These are phyloP conservation scores for Liparis tanakae DNA, from an alignment of 2,797 vertebrate genomes.

Conservation along the genomic window DNA sequence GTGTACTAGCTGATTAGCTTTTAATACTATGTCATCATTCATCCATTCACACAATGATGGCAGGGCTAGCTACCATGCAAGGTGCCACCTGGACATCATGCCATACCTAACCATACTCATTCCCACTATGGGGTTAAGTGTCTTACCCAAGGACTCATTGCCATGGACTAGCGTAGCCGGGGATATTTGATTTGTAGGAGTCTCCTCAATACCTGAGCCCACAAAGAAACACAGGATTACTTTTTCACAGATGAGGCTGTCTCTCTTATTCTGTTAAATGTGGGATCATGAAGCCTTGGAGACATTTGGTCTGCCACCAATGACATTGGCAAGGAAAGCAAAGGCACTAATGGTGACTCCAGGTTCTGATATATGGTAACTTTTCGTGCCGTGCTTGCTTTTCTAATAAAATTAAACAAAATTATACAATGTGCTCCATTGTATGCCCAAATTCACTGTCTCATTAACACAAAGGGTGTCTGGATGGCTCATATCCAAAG, in stretches of 20 bases:
- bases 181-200: no score
- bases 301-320: constrained; percentile 71
- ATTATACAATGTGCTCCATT: constrained; percentile 33
- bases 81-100: no score
- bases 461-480: not conserved
- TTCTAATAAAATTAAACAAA: constrained; percentile 40
- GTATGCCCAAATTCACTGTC: constrained; percentile 8
- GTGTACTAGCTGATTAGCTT: constrained; percentile 58
- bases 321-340: constrained; percentile 66
- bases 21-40: no score
- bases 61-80: no score
- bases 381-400: constrained; percentile 8
- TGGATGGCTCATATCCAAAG: not conserved
- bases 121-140: no score
- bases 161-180: no score
- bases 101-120: no score
- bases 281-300: constrained; percentile 63
- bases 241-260: constrained; percentile 42
- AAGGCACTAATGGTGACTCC: constrained; percentile 63
- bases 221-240: constrained; percentile 60
- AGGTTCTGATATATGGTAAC: constrained; percentile 45
- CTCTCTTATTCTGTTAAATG: constrained; percentile 64
- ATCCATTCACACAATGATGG: no score
- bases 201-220: no score
- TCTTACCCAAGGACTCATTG: no score